These are phyloP conservation scores for Leucania comma DNA, from an alignment of 2,888 invertebrate species.

Conservation along the genomic window DNA sequence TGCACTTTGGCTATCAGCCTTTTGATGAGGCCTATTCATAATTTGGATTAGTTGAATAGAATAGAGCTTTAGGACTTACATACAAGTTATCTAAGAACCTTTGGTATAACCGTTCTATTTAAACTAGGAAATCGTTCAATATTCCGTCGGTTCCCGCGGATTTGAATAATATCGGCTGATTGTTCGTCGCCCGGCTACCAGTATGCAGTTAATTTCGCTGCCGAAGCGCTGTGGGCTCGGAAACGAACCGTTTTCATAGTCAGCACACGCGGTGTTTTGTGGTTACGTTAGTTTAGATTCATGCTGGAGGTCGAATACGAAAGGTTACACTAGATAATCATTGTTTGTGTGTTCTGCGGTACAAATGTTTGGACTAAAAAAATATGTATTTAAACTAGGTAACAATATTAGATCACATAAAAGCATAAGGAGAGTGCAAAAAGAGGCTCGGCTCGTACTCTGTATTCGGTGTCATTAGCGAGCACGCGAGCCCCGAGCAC, in stretches of 20 bases:
- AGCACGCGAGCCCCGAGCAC: conserved; percentile 7
- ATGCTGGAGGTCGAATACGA: neutral
- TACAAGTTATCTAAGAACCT: neutral
- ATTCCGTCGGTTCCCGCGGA: conserved; percentile 36
- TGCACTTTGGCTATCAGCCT: neutral
- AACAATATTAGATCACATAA: neutral
- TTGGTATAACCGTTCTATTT: neutral
- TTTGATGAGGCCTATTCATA: neutral
- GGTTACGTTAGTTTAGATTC: conserved; percentile 14
- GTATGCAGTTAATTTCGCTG: conserved; percentile 64
- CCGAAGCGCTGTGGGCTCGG: conserved; percentile 13
- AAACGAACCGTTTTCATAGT: conserved; percentile 31
- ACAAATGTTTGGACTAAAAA: no score
- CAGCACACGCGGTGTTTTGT: conserved; percentile 20
- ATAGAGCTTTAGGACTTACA: neutral
- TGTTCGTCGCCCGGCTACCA: conserved; percentile 42
- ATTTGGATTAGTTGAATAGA: neutral
- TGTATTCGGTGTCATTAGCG: conserved; percentile 33
- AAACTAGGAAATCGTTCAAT: conserved; percentile 22
- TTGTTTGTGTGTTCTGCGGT: neutral
- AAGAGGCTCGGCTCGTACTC: neutral
- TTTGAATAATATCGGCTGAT: conserved; percentile 67
- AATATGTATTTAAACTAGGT: no score
- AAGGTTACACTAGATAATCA: neutral
- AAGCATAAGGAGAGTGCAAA: neutral